A percentile compares a stretch with the other conserved stretches of the same genome.
phyloP scores from a whole-genome alignment of 2,113 vertebrate species.

The Todiramphus chloris region DNA sequence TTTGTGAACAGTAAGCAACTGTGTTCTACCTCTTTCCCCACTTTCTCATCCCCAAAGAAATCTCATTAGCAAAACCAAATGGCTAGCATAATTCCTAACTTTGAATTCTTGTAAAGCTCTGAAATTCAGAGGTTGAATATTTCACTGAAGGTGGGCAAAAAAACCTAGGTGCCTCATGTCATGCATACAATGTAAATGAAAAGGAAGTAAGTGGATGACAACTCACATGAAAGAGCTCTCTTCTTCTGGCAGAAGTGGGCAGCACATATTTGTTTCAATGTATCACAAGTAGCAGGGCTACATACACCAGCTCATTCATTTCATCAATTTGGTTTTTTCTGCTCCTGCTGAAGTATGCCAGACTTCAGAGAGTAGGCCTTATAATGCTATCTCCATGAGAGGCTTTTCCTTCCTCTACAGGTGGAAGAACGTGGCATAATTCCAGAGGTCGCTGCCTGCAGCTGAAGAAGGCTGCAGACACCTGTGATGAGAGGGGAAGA shows the following conservation, averaged over 20 bases:
- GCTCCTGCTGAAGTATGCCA: neutral
- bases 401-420: neutral
- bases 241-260: neutral
- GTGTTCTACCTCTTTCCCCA: neutral
- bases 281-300: neutral
- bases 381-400: neutral
- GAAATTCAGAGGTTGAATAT: neutral
- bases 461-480: neutral
- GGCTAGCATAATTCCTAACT: neutral
- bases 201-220: neutral
- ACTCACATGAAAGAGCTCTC: neutral
- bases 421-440: neutral
- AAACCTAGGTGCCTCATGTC: neutral
- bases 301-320: neutral
- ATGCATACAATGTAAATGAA: neutral
- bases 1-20: neutral
- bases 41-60: neutral
- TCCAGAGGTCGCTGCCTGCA: neutral
- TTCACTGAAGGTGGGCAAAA: neutral
- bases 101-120: neutral
- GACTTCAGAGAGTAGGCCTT: neutral
- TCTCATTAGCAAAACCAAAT: neutral
- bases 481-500: neutral
- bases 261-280: neutral
- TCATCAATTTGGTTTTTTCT: neutral